These are phyloP conservation scores for Drosophila ironensis DNA, from an alignment of 1,140 invertebrate genomes.

Conservation along the genomic window DNA sequence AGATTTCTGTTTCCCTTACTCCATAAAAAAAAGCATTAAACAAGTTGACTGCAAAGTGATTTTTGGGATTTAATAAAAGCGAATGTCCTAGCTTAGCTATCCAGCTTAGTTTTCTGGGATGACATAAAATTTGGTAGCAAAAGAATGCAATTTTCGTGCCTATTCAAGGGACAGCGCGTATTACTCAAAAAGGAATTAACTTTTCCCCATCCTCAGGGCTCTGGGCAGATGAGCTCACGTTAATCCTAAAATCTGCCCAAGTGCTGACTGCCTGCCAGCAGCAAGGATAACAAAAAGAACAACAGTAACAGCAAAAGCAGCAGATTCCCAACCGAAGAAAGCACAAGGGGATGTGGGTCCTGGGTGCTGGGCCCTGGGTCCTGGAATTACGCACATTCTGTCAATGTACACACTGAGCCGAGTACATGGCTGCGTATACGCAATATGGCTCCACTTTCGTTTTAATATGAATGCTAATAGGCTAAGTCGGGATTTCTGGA, in stretches of 20 bases:
- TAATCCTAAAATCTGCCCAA: slow-evolving; percentile 79
- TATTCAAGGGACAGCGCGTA: slow-evolving; percentile 63
- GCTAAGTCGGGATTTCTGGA: slow-evolving; percentile 75
- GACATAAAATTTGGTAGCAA: slow-evolving; percentile 59
- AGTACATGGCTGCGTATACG: slow-evolving; percentile 64
- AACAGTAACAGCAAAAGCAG: slow-evolving; percentile 37
- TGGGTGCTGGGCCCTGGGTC: no score
- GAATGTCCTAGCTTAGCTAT: slow-evolving; percentile 19
- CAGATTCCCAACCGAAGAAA: slow-evolving; percentile 52
- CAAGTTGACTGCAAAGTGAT: slow-evolving; percentile 23
- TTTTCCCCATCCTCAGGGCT: slow-evolving; percentile 19
- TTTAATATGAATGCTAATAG: slow-evolving; percentile 81
- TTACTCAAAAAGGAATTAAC: slow-evolving; percentile 81
- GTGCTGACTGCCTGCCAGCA: slow-evolving; percentile 41
- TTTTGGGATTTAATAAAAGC: slow-evolving; percentile 63
- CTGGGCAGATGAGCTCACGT: slow-evolving; percentile 49
- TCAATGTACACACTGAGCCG: slow-evolving; percentile 31
- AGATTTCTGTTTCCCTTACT: neutral
- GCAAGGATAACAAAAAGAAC: no score
- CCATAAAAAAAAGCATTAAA: neutral
- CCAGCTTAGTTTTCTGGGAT: slow-evolving; percentile 18
- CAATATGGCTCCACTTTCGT: slow-evolving; percentile 80
- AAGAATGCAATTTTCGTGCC: slow-evolving; percentile 70
- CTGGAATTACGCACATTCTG: slow-evolving; percentile 39
- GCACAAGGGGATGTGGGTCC: slow-evolving; percentile 8